Evolutionary conservation across 2,888 invertebrate species (phyloP).

Genomic region (Heteromyza rotundicornis): DNA sequence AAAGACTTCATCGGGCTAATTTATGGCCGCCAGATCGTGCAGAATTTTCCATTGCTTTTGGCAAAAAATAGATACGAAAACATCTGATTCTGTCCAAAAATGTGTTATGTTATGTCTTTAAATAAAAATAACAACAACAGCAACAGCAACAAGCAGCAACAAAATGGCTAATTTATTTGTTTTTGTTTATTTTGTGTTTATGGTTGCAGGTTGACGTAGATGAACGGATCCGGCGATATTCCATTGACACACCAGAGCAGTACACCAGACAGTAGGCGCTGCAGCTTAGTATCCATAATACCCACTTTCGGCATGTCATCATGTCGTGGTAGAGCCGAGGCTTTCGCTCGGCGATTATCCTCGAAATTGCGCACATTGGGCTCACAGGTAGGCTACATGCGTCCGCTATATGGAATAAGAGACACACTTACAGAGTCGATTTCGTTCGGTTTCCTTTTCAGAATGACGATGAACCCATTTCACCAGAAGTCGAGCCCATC

Average conservation of each 20-base stretch:
- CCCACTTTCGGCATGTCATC: constrained; percentile 73
- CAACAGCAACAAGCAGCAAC: too few species aligned
- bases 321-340: constrained; percentile 80
- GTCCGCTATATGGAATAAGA: too few species aligned
- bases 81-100: background rate
- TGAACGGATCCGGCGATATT: constrained; percentile 61
- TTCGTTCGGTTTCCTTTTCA: constrained; percentile 31
- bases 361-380: constrained; percentile 76
- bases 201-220: constrained; percentile 53
- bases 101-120: background rate
- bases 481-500: constrained; percentile 56
- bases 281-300: constrained; percentile 73
- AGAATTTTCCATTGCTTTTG: too few species aligned
- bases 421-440: too few species aligned
- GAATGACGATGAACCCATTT: constrained; percentile 51
- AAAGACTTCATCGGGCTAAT: background rate
- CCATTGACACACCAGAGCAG: constrained; percentile 55
- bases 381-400: constrained; percentile 64
- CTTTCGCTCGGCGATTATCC: constrained; percentile 79
- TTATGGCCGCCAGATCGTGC: background rate
- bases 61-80: background rate
- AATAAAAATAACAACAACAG: constrained; percentile 20
- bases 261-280: constrained; percentile 65
- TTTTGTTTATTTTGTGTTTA: constrained; percentile 17
- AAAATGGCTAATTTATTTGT: constrained; percentile 28